These are phyloP conservation scores for Lutraria rhynchaena DNA, from an alignment of 1,140 invertebrate species.

Conservation along the genomic window DNA sequence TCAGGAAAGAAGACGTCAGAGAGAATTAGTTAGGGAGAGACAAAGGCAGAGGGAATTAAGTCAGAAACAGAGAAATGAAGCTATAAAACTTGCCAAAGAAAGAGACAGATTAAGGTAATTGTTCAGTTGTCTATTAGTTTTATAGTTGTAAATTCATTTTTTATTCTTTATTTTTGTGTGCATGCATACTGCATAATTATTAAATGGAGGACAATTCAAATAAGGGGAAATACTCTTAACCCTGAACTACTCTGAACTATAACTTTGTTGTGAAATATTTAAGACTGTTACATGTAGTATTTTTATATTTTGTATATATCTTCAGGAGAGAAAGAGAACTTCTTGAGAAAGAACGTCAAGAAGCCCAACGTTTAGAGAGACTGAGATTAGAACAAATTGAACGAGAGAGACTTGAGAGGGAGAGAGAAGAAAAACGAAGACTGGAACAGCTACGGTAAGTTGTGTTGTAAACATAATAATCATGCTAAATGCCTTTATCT, in stretches of 20 bases:
- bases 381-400: conserved; percentile 54
- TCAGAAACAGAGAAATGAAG: conserved; percentile 54
- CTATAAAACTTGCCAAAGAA: conserved; percentile 47
- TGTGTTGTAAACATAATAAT: not conserved
- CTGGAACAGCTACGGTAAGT: conserved; percentile 51
- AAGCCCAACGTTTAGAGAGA: conserved; percentile 46
- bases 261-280: no score
- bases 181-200: no score
- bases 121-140: no score
- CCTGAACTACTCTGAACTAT: no score
- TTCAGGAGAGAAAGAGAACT: conserved; percentile 47
- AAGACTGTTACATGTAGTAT: no score
- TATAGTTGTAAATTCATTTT: no score
- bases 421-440: conserved; percentile 53
- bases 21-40: conserved; percentile 42
- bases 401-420: conserved; percentile 49
- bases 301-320: no score
- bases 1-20: conserved; percentile 34
- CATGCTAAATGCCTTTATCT: not conserved
- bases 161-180: no score
- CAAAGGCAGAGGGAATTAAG: conserved; percentile 48
- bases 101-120: conserved; percentile 49
- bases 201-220: no score
- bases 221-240: no score
- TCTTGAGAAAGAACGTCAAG: conserved; percentile 51